phyloP scores from a whole-genome alignment of 2,797 vertebrate species.

The Alca torda region DNA sequence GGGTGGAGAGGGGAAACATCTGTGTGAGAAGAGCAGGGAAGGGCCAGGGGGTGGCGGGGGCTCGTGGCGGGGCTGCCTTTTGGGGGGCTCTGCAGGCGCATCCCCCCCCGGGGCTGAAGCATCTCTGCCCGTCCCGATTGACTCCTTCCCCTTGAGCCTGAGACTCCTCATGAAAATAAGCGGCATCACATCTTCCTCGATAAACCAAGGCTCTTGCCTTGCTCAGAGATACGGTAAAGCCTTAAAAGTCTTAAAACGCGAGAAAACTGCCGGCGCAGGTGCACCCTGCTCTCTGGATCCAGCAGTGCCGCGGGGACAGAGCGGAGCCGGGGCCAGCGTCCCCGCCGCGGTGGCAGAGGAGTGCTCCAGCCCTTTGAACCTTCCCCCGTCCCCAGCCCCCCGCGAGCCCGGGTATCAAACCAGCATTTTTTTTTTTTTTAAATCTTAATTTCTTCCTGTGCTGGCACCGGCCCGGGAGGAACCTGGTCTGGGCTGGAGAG shows the following conservation, averaged over 20 bases:
- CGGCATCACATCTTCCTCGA: background rate
- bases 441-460: background rate
- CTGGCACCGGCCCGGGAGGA: constrained; percentile 15
- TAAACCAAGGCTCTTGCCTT: background rate
- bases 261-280: background rate
- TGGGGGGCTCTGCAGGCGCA: background rate
- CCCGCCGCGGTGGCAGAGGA: background rate
- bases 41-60: background rate
- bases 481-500: constrained; percentile 1
- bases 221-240: background rate
- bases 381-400: background rate
- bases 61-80: background rate
- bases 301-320: background rate
- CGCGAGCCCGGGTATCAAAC: background rate
- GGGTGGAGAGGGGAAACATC: background rate
- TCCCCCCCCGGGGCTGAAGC: background rate
- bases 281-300: background rate
- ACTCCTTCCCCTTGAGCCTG: background rate
- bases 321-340: background rate
- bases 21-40: background rate
- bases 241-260: background rate
- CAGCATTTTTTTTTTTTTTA: background rate
- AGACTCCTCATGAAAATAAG: background rate
- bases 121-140: background rate
- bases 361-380: background rate